Conservation (phyloP, 2,888 invertebrate genomes). For the Eristalis intricaria region DNA sequence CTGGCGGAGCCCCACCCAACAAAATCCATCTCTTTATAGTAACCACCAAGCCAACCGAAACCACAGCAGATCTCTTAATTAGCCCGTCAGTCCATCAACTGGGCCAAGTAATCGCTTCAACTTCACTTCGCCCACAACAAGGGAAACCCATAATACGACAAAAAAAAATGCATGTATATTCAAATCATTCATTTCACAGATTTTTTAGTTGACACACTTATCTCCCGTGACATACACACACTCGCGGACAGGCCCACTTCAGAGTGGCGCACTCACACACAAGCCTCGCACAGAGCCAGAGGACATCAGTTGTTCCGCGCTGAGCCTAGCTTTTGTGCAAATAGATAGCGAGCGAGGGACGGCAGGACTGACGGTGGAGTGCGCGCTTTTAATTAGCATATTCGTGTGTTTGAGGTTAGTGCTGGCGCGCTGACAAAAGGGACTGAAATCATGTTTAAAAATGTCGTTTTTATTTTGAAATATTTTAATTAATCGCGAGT, state of each 20-base stretch:
- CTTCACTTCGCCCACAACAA: neutral
- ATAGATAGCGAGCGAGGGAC: neutral
- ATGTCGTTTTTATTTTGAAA: conserved; percentile 31
- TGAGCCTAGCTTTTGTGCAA: conserved; percentile 31
- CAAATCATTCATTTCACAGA: conserved; percentile 37
- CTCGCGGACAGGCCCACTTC: conserved; percentile 40
- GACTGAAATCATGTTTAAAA: conserved; percentile 53
- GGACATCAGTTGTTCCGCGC: conserved; percentile 20
- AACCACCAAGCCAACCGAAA: conserved; percentile 18
- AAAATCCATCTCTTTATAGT: neutral
- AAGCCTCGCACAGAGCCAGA: conserved; percentile 7
- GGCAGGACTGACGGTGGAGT: neutral
- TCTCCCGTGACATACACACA: conserved; percentile 20
- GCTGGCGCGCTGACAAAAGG: conserved; percentile 21
- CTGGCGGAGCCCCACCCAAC: neutral
- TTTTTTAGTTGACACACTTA: conserved; percentile 59
- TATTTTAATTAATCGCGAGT: conserved; percentile 58
- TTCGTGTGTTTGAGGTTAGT: conserved; percentile 58
- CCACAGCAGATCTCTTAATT: conserved; percentile 51
- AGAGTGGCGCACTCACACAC: neutral
- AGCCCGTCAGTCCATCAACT: conserved; percentile 56
- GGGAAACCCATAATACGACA: neutral
- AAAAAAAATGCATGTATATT: neutral
- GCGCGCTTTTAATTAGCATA: conserved; percentile 61
- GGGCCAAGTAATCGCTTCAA: conserved; percentile 41